phyloP scores from a whole-genome alignment of 2,797 vertebrate species.

The Chaetodon trifasciatus region DNA sequence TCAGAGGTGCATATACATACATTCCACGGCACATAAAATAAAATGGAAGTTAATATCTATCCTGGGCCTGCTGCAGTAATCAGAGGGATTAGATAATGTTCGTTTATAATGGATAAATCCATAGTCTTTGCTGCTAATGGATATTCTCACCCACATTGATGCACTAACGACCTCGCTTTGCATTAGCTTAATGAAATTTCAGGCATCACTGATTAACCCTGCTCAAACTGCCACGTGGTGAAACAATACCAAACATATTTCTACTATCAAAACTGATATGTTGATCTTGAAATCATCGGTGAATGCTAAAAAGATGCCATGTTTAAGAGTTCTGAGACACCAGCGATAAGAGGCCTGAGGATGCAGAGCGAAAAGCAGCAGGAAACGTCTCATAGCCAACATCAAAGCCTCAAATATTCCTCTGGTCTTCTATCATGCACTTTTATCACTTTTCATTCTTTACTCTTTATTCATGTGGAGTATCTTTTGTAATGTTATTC shows the following conservation, averaged over 20 bases:
- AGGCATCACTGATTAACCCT: constrained; percentile 9
- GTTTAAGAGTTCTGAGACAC: constrained; percentile 26
- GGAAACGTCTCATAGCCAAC: constrained; percentile 39
- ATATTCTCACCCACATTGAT: constrained; percentile 33
- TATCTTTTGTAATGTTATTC: constrained; percentile 57
- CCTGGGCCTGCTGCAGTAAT: constrained; percentile 41
- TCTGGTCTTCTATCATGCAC: constrained; percentile 47
- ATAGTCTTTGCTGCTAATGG: constrained; percentile 40
- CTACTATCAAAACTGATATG: background rate
- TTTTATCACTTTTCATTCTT: constrained; percentile 51
- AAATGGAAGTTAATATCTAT: constrained; percentile 33
- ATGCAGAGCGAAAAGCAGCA: constrained; percentile 30
- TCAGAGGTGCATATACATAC: constrained; percentile 10
- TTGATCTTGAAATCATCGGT: constrained; percentile 2
- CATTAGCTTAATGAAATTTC: constrained; percentile 38
- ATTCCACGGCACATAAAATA: constrained; percentile 25
- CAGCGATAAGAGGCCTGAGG: constrained; percentile 15
- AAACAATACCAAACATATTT: background rate
- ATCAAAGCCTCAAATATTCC: constrained; percentile 53
- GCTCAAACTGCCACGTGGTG: constrained; percentile 6
- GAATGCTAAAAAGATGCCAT: background rate
- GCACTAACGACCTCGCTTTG: background rate
- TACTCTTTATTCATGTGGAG: constrained; percentile 60
- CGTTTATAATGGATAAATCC: constrained; percentile 36
- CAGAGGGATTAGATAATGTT: constrained; percentile 47